Evolutionary conservation across 2,888 invertebrate genomes (phyloP).

Genomic region (Periphyllus acericola): DNA sequence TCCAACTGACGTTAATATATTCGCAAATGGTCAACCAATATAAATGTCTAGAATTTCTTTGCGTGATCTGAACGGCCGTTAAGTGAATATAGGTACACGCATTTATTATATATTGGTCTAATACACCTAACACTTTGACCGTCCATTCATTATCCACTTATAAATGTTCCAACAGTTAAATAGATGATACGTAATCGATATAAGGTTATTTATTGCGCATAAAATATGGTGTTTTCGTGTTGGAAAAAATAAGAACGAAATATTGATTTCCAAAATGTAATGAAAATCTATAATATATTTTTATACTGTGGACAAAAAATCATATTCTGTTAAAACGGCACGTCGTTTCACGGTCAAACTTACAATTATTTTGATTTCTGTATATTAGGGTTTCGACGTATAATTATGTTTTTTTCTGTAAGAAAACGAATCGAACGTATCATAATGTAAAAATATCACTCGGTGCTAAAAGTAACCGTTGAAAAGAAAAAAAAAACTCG

Average conservation of each 20-base stretch:
- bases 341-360: not conserved
- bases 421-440: constrained; percentile 18
- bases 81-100: not conserved
- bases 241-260: not conserved
- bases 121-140: constrained; percentile 11
- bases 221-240: not conserved
- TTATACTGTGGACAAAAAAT: not conserved
- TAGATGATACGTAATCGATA: not conserved
- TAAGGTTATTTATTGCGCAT: not conserved
- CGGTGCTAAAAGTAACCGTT: not conserved
- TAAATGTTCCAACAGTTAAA: not conserved
- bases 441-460: constrained; percentile 17
- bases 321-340: constrained; percentile 1
- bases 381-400: not conserved
- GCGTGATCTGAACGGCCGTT: not conserved
- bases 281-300: not conserved
- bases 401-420: not conserved
- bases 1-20: constrained; percentile 48
- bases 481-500: constrained; percentile 20
- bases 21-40: constrained; percentile 56
- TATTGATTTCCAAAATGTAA: not conserved
- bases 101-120: not conserved
- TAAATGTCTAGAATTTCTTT: constrained; percentile 44
- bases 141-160: not conserved
- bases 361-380: not conserved